Conservation (phyloP, 2,888 invertebrate genomes). For the Heteromurus nitidus region DNA sequence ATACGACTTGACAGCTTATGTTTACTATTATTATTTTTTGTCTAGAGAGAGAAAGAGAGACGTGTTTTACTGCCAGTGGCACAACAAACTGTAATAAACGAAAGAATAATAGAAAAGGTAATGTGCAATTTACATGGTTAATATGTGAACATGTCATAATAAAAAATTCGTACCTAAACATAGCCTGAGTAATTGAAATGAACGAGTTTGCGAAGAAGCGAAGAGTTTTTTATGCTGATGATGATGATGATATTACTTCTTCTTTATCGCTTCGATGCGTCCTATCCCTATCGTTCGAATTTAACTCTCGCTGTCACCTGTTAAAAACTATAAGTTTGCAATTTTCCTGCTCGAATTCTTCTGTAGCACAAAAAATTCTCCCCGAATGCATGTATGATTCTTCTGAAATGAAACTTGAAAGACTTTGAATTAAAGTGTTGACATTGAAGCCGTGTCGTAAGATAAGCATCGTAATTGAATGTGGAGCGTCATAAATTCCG, state of each 20-base stretch:
- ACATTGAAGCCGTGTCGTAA: not conserved
- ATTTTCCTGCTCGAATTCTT: not conserved
- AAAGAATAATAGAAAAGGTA: not conserved
- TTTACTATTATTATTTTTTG: not conserved
- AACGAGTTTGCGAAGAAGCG: no score
- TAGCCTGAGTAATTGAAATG: no score
- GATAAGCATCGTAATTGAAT: not conserved
- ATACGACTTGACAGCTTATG: not conserved
- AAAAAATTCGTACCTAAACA: no score
- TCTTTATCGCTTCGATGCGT: no score
- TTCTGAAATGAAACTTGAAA: not conserved
- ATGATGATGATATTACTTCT: no score
- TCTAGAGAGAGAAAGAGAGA: not conserved
- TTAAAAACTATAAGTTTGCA: no score
- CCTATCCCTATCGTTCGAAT: no score
- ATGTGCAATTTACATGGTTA: not conserved
- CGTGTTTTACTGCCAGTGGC: no score
- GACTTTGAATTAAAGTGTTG: not conserved
- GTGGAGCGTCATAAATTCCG: conserved; percentile 23
- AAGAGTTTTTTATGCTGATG: no score
- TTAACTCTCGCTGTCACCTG: not conserved
- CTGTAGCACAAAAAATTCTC: no score
- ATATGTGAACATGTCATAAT: conserved; percentile 6
- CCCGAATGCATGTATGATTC: no score
- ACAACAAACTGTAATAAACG: not conserved